These are phyloP conservation scores for Pheosia tremula DNA, from an alignment of 2,888 invertebrate genomes.

Conservation along the genomic window DNA sequence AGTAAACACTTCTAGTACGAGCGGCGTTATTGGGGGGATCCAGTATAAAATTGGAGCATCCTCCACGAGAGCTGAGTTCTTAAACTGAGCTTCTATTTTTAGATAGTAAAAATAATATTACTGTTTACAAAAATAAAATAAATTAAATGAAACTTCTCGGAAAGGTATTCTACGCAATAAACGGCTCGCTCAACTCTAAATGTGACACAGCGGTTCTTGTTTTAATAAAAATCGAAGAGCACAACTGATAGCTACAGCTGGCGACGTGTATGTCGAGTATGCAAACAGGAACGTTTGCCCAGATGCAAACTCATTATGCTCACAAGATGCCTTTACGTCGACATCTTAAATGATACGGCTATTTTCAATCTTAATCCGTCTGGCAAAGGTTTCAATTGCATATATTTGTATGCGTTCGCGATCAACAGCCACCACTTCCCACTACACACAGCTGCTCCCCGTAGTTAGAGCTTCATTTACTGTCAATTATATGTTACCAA, in stretches of 20 bases:
- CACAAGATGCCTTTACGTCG: slow-evolving; percentile 19
- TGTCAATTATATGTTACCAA: slow-evolving; percentile 29
- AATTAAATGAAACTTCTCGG: neutral
- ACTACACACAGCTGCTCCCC: slow-evolving; percentile 36
- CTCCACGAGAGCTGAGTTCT: neutral
- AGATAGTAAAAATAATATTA: neutral
- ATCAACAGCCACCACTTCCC: slow-evolving; percentile 27
- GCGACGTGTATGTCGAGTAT: slow-evolving; percentile 61
- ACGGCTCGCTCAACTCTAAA: neutral
- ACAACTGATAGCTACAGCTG: slow-evolving; percentile 60
- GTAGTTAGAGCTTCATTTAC: slow-evolving; percentile 39
- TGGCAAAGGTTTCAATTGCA: slow-evolving; percentile 20
- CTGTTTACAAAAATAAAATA: neutral
- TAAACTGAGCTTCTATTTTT: neutral
- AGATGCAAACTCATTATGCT: slow-evolving; percentile 55
- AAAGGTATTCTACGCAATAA: neutral
- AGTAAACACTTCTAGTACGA: too few species aligned
- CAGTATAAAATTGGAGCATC: neutral
- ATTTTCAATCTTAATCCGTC: slow-evolving; percentile 26
- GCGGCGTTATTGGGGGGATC: neutral
- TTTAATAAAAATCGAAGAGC: slow-evolving; percentile 55
- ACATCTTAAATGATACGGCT: neutral
- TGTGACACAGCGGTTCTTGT: slow-evolving; percentile 8
- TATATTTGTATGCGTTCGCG: neutral
- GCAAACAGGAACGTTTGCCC: slow-evolving; percentile 47